phyloP scores from a whole-genome alignment of 2,797 vertebrate genomes.

The Darevskia mixta region DNA sequence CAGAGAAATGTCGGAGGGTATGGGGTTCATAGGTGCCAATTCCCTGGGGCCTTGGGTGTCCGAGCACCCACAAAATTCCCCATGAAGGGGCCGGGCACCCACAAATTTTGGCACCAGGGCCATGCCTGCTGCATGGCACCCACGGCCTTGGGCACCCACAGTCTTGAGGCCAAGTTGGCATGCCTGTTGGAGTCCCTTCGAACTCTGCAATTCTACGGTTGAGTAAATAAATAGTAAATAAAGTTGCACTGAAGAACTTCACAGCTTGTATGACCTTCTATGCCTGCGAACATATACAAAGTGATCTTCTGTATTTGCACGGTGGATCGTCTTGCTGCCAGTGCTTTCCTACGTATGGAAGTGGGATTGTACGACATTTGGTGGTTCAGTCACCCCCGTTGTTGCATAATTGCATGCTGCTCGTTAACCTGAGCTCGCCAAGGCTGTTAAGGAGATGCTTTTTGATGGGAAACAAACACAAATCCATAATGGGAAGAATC shows the following conservation, averaged over 20 bases:
- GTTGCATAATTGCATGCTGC: not conserved
- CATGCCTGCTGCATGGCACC: too few species aligned
- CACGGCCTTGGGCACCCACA: too few species aligned
- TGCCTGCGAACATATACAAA: not conserved
- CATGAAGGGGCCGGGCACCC: too few species aligned
- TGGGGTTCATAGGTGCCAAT: too few species aligned
- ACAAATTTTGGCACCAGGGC: too few species aligned
- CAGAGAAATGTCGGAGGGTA: too few species aligned
- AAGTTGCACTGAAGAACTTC: not conserved
- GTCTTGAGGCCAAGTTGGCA: too few species aligned
- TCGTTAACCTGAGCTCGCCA: constrained; percentile 38
- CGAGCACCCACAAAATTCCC: not conserved
- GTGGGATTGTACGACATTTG: not conserved
- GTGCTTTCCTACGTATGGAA: not conserved
- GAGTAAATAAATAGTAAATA: not conserved
- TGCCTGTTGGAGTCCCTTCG: too few species aligned
- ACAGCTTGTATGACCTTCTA: not conserved
- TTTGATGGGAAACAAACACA: constrained; percentile 27
- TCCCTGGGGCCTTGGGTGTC: too few species aligned
- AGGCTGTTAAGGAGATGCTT: constrained; percentile 9
- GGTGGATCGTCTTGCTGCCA: not conserved
- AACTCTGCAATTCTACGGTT: too few species aligned
- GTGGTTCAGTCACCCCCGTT: constrained; percentile 16
- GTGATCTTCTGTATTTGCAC: not conserved
- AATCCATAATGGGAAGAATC: constrained; percentile 23